Conservation (phyloP, 2,113 vertebrate species). For the Eira barbara region DNA sequence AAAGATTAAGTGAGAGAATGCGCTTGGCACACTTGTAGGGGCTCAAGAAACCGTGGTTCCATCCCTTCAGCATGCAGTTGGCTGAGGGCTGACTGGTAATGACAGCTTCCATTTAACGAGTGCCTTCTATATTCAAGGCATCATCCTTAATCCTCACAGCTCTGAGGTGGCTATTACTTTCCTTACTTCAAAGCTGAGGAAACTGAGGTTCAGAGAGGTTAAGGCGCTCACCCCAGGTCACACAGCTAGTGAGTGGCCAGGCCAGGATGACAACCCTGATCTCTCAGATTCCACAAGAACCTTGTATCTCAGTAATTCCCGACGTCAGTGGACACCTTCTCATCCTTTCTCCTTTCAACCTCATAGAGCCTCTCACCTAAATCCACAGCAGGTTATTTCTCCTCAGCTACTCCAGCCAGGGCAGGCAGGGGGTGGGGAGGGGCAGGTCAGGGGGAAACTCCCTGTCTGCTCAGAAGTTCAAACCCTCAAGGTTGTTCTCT, state of each 20-base stretch:
- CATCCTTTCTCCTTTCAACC: background rate
- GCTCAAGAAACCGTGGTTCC: background rate
- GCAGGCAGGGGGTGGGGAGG: background rate
- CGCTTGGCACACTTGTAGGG: background rate
- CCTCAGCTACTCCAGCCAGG: background rate
- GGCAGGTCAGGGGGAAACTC: background rate
- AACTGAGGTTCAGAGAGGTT: conserved; percentile 39
- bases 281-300: background rate
- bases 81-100: background rate
- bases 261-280: background rate
- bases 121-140: background rate
- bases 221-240: background rate
- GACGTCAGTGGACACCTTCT: background rate
- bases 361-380: background rate
- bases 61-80: background rate
- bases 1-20: background rate
- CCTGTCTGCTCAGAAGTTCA: background rate
- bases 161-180: conserved; percentile 31
- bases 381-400: background rate
- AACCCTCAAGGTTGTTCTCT: conserved; percentile 53
- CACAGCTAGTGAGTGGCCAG: background rate
- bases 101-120: background rate
- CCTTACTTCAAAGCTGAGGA: conserved; percentile 48
- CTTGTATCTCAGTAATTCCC: background rate
- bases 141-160: background rate